phyloP scores from a whole-genome alignment of 2,888 invertebrate genomes.

The Busseola fusca region DNA sequence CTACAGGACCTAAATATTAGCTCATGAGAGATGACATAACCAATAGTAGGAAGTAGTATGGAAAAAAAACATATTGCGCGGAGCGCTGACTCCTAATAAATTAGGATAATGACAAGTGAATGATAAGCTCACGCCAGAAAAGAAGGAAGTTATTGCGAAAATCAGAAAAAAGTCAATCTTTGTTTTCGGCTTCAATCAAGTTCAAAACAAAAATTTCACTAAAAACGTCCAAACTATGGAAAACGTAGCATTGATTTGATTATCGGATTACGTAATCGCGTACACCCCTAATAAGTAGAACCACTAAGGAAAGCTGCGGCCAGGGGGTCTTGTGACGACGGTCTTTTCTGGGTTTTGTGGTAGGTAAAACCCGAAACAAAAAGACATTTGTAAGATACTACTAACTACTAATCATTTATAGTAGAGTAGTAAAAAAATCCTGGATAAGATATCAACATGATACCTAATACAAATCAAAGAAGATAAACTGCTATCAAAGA shows the following conservation, averaged over 20 bases:
- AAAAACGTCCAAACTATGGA: neutral
- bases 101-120: neutral
- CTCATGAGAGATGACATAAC: too few species aligned
- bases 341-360: neutral
- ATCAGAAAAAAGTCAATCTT: neutral
- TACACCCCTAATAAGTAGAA: neutral
- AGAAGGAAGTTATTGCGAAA: neutral
- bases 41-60: neutral
- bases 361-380: neutral
- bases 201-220: neutral
- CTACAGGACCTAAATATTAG: too few species aligned
- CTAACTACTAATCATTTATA: neutral
- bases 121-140: neutral
- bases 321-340: neutral
- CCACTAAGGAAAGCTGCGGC: neutral
- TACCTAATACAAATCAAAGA: constrained; percentile 22
- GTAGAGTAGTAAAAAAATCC: neutral
- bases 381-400: neutral
- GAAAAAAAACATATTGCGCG: neutral
- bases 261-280: constrained; percentile 16
- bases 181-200: neutral
- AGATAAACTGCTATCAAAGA: constrained; percentile 41
- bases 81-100: neutral
- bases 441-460: constrained; percentile 25
- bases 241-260: neutral